phyloP scores from a whole-genome alignment of 2,113 vertebrate species.

The Atractosteus spatula region DNA sequence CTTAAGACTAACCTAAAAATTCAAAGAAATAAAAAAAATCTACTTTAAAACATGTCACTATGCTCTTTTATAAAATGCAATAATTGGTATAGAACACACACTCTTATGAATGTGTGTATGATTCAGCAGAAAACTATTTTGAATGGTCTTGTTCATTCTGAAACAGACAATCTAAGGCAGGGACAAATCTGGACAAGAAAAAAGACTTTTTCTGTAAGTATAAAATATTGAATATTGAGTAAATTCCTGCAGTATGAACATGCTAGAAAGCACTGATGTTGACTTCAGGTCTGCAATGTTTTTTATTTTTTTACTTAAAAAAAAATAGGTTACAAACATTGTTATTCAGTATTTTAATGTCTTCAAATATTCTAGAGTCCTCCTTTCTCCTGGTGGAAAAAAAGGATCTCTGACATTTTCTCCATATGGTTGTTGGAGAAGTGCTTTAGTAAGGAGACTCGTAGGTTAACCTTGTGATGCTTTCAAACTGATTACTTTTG shows the following conservation, averaged over 20 bases:
- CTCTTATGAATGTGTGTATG: background rate
- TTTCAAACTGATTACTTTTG: too few relatives aligned
- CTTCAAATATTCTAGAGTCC: conserved; percentile 24
- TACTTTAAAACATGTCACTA: too few relatives aligned
- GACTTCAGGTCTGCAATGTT: too few relatives aligned
- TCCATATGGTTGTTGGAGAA: conserved; percentile 1
- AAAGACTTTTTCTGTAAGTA: background rate
- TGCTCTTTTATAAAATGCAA: too few relatives aligned
- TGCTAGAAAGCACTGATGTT: too few relatives aligned
- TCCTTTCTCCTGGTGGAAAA: conserved; percentile 41
- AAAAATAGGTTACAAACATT: too few relatives aligned
- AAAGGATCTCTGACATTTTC: background rate
- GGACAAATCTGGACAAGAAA: conserved; percentile 14
- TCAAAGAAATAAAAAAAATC: too few relatives aligned
- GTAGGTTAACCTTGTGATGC: background rate
- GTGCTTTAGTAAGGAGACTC: background rate
- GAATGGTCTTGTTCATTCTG: background rate
- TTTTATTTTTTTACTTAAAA: too few relatives aligned
- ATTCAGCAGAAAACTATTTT: conserved; percentile 14
- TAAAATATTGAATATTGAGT: too few relatives aligned
- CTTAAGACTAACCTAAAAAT: too few relatives aligned
- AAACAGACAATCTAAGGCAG: conserved; percentile 8
- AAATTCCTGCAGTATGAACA: conserved; percentile 7
- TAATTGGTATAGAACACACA: too few relatives aligned
- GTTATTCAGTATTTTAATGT: too few relatives aligned